These are phyloP conservation scores for Zosterops pallidus DNA, from an alignment of 2,113 vertebrate species.

Conservation along the genomic window DNA sequence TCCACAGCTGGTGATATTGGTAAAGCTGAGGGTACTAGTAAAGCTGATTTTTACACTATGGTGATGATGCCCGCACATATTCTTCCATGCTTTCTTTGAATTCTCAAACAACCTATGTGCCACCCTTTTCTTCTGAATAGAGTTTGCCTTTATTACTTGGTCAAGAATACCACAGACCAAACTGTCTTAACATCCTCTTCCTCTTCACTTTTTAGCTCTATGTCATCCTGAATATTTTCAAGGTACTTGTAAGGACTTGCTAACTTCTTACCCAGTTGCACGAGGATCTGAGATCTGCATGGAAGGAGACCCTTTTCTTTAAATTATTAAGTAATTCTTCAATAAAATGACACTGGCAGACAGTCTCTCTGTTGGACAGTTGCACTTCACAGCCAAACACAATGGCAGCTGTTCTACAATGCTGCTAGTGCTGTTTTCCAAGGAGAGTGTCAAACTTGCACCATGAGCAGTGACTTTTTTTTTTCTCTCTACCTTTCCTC, in stretches of 20 bases:
- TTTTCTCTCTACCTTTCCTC: not conserved
- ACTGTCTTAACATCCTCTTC: not conserved
- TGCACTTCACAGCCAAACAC: not conserved
- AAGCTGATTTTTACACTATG: not conserved
- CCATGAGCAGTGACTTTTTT: not conserved
- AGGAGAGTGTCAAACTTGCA: not conserved
- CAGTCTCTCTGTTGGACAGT: rapidly evolving
- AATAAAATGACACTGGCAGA: not conserved
- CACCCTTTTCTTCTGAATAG: not conserved
- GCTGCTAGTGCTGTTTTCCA: not conserved
- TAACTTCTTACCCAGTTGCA: not conserved
- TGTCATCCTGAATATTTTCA: not conserved
- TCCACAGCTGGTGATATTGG: not conserved
- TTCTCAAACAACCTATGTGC: not conserved
- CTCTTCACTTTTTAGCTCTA: not conserved
- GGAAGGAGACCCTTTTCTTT: not conserved
- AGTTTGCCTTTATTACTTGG: not conserved
- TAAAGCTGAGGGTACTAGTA: not conserved
- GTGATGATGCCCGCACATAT: not conserved
- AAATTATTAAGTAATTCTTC: not conserved
- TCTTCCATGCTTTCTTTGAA: not conserved
- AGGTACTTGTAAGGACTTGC: not conserved
- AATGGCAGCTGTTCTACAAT: not conserved
- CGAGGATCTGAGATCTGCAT: not conserved
- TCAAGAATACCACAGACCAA: not conserved